A percentile compares a stretch with the other conserved stretches of the same genome.
phyloP scores from a whole-genome alignment of 1,140 invertebrate species.

The Micrasema longulum region DNA sequence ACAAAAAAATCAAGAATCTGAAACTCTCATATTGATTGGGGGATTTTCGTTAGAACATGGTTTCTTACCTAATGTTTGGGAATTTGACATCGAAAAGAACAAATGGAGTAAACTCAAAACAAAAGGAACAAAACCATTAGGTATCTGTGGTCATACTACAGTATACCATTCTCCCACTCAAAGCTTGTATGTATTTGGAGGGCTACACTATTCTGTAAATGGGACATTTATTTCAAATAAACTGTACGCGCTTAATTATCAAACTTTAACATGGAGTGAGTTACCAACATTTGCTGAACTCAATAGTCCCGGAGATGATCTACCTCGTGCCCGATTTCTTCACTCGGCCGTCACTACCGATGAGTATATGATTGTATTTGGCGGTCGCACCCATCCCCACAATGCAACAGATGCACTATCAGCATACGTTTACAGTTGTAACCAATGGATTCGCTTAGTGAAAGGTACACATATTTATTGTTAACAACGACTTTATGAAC shows the following conservation, averaged over 20 bases:
- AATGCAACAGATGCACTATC: slow-evolving; percentile 81
- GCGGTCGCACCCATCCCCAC: slow-evolving; percentile 80
- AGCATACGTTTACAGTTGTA: slow-evolving; percentile 91
- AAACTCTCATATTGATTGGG: slow-evolving; percentile 87
- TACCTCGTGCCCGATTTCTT: slow-evolving; percentile 83
- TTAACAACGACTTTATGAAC: too few species aligned
- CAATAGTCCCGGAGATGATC: slow-evolving; percentile 66
- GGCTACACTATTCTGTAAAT: slow-evolving; percentile 81
- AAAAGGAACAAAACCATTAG: slow-evolving; percentile 80
- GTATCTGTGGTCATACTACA: slow-evolving; percentile 91
- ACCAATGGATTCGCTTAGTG: slow-evolving; percentile 85
- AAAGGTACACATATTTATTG: slow-evolving; percentile 59
- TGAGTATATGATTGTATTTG: slow-evolving; percentile 91
- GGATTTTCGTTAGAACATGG: slow-evolving; percentile 87
- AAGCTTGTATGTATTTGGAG: slow-evolving; percentile 92
- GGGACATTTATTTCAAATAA: slow-evolving; percentile 79
- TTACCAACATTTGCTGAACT: slow-evolving; percentile 77
- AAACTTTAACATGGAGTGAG: slow-evolving; percentile 80
- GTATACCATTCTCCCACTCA: slow-evolving; percentile 86
- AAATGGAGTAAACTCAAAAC: slow-evolving; percentile 78
- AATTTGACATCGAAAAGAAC: slow-evolving; percentile 81
- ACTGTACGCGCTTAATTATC: slow-evolving; percentile 83
- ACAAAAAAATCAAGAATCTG: slow-evolving; percentile 77
- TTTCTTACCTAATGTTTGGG: slow-evolving; percentile 81
- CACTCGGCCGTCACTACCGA: slow-evolving; percentile 90